Percentiles rank a stretch among this genome's conserved stretches.
These are phyloP conservation scores for Hyperoodon ampullatus DNA, from an alignment of 2,113 vertebrate species.

Conservation along the genomic window DNA sequence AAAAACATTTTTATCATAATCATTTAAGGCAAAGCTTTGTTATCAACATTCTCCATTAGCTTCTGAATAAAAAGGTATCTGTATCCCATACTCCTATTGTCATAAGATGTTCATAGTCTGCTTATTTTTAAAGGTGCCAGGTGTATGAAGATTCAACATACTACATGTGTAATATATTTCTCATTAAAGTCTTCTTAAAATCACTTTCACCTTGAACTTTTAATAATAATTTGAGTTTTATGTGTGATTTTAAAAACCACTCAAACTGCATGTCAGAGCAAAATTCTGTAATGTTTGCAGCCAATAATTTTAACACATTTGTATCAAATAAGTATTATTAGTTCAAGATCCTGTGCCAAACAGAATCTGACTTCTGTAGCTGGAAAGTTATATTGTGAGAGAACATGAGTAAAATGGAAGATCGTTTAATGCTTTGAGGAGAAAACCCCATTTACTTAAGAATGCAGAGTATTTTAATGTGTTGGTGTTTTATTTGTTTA, in stretches of 20 bases:
- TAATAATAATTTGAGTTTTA: slow-evolving; percentile 37
- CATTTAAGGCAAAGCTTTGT: not conserved
- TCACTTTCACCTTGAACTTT: not conserved
- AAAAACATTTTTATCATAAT: slow-evolving; percentile 1
- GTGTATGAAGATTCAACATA: not conserved
- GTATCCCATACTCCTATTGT: not conserved
- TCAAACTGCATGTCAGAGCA: not conserved
- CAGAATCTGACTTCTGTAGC: not conserved
- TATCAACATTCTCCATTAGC: slow-evolving; percentile 1
- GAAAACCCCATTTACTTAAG: not conserved
- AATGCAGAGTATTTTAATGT: not conserved
- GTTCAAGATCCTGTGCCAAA: not conserved
- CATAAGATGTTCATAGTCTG: not conserved
- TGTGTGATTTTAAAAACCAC: not conserved
- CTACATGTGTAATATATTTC: not conserved
- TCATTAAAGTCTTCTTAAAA: slow-evolving; percentile 16
- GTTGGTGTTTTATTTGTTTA: not conserved
- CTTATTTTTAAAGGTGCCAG: slow-evolving; percentile 20
- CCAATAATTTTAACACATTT: not conserved
- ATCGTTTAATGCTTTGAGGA: not conserved
- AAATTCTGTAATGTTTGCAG: not conserved
- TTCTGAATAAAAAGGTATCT: slow-evolving; percentile 36
- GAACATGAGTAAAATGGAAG: not conserved
- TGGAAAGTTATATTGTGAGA: not conserved
- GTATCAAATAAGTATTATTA: not conserved